Evolutionary conservation across 2,113 vertebrate genomes (phyloP), one percentile per base, ranked within the genome.

Genomic region (Anolis carolinensis): DNA sequence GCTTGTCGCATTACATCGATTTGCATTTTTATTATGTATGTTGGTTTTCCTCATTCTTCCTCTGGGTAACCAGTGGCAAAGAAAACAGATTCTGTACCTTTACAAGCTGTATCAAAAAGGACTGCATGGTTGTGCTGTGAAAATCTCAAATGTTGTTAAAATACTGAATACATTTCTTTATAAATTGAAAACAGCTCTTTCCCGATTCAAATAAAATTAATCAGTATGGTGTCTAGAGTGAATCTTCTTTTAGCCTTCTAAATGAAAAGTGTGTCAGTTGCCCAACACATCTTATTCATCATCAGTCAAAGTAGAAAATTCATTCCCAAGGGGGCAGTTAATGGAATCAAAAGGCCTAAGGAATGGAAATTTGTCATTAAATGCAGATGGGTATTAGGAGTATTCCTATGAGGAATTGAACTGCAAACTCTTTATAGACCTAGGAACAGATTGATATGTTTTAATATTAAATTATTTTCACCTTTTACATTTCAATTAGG

Each of bases 391-490:
- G 84, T 87, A 55, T 94, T 88, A 94, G 85, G 92, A 91, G 88
- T 94, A 89, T 88, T 94, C 93, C 94, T 91, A 86, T 85, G 86
- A 94, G 89, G 95, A 95, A 93, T 48, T 91, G 88, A 77, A 75
- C 92, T 94, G 65, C 71, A 94, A 89, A 50, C 95, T 86, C 25
- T 87, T 92, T 55, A 81, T 87, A 94, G 93, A 93, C 89, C 91
- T 93, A 85, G 87, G 93, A 91, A 93, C 89, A 93, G 86, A 86
- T 95, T 94, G 89, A 85, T 93, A 88, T 83, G 81, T 90, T 96
- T 96, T 96, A 94, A 96, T 95, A 92, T 1, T 91, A 89, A 92
- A 95, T 96, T 93, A 88, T 63, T 93, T 94, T 95, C 94, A 95
- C 91, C 87, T 96, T 93, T 93, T 92, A 94, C 90, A 79, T 95